Conservation (phyloP, 2,888 invertebrate genomes). For the Penaeus monodon region DNA sequence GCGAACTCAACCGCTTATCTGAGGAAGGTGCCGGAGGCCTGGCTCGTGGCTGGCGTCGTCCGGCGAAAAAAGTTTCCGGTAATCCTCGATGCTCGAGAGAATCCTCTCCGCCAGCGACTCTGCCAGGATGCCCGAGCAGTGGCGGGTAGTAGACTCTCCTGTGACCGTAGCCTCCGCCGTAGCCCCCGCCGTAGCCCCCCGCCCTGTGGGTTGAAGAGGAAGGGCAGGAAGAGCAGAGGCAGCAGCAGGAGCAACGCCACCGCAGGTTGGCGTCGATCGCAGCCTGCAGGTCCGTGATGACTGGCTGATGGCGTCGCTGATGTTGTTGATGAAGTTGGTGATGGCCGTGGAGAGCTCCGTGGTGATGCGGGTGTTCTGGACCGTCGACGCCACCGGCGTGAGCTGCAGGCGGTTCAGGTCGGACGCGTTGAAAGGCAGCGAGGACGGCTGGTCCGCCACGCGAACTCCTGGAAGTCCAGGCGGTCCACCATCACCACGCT, state of each 20-base stretch:
- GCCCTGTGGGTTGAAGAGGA: constrained; percentile 1
- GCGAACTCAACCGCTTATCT: no score
- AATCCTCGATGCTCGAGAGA: constrained; percentile 7
- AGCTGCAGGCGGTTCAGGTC: no score
- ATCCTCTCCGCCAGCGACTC: constrained; percentile 17
- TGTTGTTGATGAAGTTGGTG: constrained; percentile 46
- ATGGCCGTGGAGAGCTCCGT: constrained; percentile 43
- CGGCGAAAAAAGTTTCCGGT: no score
- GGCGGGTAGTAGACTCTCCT: constrained; percentile 23
- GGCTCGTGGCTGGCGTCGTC: no score
- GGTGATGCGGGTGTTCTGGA: constrained; percentile 19
- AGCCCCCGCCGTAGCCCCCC: constrained; percentile 6
- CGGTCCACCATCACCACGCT: constrained; percentile 19
- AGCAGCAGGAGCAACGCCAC: constrained; percentile 45
- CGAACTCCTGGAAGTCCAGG: constrained; percentile 18
- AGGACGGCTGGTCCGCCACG: not conserved
- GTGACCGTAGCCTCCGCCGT: constrained; percentile 27
- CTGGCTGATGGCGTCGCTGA: constrained; percentile 42
- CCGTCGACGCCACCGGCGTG: not conserved
- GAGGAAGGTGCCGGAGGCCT: no score
- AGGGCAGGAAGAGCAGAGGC: constrained; percentile 47
- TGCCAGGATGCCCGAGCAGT: not conserved
- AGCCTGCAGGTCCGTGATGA: constrained; percentile 38
- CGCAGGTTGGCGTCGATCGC: constrained; percentile 44
- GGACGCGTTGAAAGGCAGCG: constrained; percentile 1